Conservation (phyloP, 2,888 invertebrate species). For the Andricus quercusramuli region DNA sequence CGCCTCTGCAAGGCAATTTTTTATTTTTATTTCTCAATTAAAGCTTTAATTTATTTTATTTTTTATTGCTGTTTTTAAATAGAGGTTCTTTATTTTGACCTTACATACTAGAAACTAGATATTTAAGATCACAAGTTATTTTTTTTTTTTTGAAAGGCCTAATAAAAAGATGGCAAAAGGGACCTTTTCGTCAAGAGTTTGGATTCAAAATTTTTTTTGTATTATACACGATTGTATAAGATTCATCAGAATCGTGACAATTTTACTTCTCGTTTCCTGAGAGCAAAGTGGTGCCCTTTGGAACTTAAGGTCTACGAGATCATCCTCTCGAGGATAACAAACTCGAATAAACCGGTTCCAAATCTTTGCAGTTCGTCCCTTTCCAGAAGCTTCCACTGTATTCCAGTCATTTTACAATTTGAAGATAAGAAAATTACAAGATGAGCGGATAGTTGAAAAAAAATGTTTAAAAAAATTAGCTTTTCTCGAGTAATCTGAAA, state of each 20-base stretch:
- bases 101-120: no score
- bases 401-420: not conserved
- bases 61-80: no score
- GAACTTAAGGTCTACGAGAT: not conserved
- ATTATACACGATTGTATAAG: not conserved
- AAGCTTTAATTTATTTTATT: not conserved
- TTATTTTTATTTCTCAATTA: not conserved
- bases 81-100: no score
- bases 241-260: not conserved
- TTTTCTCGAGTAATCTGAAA: not conserved
- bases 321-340: not conserved
- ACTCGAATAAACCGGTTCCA: conserved; percentile 20
- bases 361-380: conserved; percentile 11
- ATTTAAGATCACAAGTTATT: not conserved
- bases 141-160: not conserved
- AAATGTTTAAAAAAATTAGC: not conserved
- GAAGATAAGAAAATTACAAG: not conserved
- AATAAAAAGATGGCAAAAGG: not conserved
- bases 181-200: not conserved
- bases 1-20: not conserved
- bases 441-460: not conserved
- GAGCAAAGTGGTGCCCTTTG: not conserved
- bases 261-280: not conserved
- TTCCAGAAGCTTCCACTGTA: not conserved
- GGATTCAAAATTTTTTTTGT: not conserved